These are phyloP conservation scores for Zaprionus nigranus DNA, from an alignment of 1,140 invertebrate species.

Conservation along the genomic window DNA sequence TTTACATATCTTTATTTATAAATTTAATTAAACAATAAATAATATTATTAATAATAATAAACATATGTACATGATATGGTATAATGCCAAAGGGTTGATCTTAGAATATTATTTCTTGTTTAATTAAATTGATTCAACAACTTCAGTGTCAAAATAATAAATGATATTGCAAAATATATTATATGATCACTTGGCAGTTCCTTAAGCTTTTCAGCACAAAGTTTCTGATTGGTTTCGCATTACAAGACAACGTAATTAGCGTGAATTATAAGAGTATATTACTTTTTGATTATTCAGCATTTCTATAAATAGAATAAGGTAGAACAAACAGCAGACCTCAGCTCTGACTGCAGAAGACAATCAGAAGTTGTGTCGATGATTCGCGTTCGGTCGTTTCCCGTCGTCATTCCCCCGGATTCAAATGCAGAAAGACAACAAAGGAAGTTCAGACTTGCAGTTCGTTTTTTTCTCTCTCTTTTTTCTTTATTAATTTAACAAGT, in stretches of 20 bases:
- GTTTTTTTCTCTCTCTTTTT: conserved; percentile 37
- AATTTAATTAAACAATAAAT: too few relatives aligned
- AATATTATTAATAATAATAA: too few relatives aligned
- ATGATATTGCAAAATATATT: not conserved
- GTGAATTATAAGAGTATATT: not conserved
- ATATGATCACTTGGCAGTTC: not conserved
- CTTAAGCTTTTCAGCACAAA: not conserved
- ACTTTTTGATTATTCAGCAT: conserved; percentile 20
- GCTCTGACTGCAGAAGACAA: not conserved
- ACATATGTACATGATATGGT: too few relatives aligned
- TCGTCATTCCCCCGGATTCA: conserved; percentile 11
- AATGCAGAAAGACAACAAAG: conserved; percentile 20
- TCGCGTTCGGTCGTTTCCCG: conserved; percentile 17
- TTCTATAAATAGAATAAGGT: conserved; percentile 17
- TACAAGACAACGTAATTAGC: not conserved
- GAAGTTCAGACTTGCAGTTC: conserved; percentile 28
- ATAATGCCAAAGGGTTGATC: too few relatives aligned
- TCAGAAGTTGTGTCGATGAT: not conserved
- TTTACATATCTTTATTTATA: too few relatives aligned
- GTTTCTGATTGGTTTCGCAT: not conserved
- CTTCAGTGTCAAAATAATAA: not conserved
- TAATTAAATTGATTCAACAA: not conserved
- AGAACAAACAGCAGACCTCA: not conserved
- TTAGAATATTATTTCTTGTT: too few relatives aligned
- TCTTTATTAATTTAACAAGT: conserved; percentile 74